Evolutionary conservation across 2,888 invertebrate genomes (phyloP), one percentile per base, ranked within the genome.

Genomic region (Micropterix aruncella): DNA sequence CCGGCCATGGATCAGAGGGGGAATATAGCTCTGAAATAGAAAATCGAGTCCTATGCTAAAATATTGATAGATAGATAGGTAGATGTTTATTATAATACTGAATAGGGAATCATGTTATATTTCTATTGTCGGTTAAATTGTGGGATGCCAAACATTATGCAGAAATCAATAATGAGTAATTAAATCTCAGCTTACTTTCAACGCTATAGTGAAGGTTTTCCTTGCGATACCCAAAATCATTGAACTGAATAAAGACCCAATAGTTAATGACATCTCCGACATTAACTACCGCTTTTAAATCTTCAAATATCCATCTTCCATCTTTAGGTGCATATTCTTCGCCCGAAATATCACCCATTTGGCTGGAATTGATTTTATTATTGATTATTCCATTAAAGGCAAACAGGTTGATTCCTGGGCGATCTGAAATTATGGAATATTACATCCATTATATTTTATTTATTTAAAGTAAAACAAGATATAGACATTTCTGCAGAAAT

Each of bases 341-440:
- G 0, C 66, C 73, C 1, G 58, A 56, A 37, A 76, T 69, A 2
- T 67, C 60, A 0, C 83, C 83, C 1, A 65, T 61, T 43, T 73
- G 69, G 4, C 61, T 62, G 2, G 57, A 52, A 0, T 50, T 56
- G 46, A 82, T 74, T 0, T 56, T 54, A 18, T 66, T 62, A 56
- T 82, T 82, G 14, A 79, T 53, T 49, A 78, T 77, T 1, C 76
- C 79, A 60, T 83, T 77, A 56, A 82, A 81, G 1, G 67, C 75
- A 53, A 83, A 80, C 3, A 75, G 55, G 41, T 62, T 60, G 1
- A 79, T 52, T 1, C 72, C 74, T 2, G 65, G 55, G 17, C n/a
- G n/a, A n/a, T n/a, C n/a, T n/a, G n/a, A n/a, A n/a, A n/a, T n/a
- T n/a, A n/a, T n/a, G n/a, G n/a, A n/a, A n/a, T n/a, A n/a, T n/a